A percentile compares a stretch with the other conserved stretches of the same genome.
phyloP scores from a whole-genome alignment of 2,113 vertebrate genomes.

The Nematolebias whitei region DNA sequence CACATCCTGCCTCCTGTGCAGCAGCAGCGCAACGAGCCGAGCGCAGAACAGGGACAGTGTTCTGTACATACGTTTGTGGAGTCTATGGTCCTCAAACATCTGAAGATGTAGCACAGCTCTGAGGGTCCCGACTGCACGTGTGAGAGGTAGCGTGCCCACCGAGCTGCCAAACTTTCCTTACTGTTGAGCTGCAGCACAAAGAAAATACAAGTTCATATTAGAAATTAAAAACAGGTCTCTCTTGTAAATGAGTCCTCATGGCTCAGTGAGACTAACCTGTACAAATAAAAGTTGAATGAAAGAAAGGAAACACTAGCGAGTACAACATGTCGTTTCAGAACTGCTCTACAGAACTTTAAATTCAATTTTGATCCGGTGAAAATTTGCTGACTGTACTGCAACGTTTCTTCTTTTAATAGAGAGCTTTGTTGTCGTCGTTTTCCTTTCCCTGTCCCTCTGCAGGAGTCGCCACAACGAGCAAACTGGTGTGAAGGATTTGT shows the following conservation, averaged over 20 bases:
- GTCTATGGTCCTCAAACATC: conserved; percentile 88
- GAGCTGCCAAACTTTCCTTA: conserved; percentile 71
- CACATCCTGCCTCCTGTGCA: conserved; percentile 41
- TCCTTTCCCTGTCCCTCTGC: too few relatives aligned
- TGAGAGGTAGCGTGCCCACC: conserved; percentile 84
- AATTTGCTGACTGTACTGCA: too few relatives aligned
- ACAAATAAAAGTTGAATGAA: too few relatives aligned
- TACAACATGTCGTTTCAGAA: not conserved
- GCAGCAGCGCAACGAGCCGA: not conserved
- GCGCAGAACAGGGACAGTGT: not conserved
- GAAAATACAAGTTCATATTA: not conserved
- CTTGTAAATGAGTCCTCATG: too few relatives aligned
- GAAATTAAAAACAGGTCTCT: too few relatives aligned
- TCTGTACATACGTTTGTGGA: conserved; percentile 81
- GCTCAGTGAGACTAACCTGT: too few relatives aligned
- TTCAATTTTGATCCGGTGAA: too few relatives aligned
- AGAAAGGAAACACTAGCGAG: too few relatives aligned
- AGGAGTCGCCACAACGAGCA: too few relatives aligned
- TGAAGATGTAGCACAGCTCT: conserved; percentile 87
- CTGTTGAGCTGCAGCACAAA: conserved; percentile 64
- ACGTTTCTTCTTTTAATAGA: too few relatives aligned
- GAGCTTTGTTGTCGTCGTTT: too few relatives aligned
- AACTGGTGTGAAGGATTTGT: too few relatives aligned
- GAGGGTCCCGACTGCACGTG: conserved; percentile 82
- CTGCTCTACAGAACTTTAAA: not conserved